phyloP scores from a whole-genome alignment of 2,113 vertebrate genomes.

The Xenus cinereus region DNA sequence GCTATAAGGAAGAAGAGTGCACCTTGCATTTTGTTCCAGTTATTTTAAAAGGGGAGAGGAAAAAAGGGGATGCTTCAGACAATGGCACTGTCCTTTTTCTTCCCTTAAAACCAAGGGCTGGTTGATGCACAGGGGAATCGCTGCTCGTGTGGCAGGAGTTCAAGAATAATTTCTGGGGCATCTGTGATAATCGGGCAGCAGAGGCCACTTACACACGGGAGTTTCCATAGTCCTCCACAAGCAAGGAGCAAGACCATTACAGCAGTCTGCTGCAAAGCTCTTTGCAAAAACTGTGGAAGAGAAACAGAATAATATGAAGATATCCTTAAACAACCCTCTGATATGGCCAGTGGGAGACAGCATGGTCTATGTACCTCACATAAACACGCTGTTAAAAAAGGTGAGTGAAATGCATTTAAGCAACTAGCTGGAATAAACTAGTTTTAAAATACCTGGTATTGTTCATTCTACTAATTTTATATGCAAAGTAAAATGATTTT shows the following conservation, averaged over 20 bases:
- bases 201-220: not conserved
- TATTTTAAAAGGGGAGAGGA: not conserved
- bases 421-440: not conserved
- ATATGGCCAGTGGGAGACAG: not conserved
- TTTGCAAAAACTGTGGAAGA: not conserved
- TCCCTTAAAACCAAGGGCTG: not conserved
- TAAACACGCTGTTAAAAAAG: not conserved
- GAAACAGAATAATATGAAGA: not conserved
- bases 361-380: not conserved
- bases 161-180: not conserved
- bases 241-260: not conserved
- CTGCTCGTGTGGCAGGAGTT: fast-evolving
- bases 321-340: not conserved
- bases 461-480: not conserved
- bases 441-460: not conserved
- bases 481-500: not conserved
- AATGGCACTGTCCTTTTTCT: not conserved
- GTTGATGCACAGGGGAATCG: not conserved
- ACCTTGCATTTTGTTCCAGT: not conserved
- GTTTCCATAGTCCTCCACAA: not conserved
- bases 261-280: not conserved
- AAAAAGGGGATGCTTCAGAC: not conserved
- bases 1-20: not conserved
- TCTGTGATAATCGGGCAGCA: not conserved
- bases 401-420: not conserved